Base-by-base conservation (phyloP, 2,888 invertebrate genomes). In the Tricholauxania praeusta region DNA sequence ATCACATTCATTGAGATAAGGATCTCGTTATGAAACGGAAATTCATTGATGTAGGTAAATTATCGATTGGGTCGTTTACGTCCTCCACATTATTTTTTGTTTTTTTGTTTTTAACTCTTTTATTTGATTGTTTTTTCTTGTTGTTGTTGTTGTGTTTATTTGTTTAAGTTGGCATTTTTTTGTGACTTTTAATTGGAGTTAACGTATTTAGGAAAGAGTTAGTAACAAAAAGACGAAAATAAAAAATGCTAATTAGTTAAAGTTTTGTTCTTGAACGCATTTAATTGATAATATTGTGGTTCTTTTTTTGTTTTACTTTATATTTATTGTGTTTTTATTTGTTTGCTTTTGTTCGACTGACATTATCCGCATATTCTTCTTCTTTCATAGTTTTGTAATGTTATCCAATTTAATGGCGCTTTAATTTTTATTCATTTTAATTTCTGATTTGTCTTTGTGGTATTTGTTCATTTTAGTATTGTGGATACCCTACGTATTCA, bases 41-140 rank as follows among this genome's bases (percentile, higher is more conserved):
- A 81, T 80, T 83, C 84, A 81, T 83, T 85, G 86, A 85, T 83
- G 85, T 85, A 84, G 84, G 84, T 85, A 84, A 84, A 84, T 84
- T 85, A 85, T 85, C 83, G 84, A 79, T 79, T 78, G 55, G 19
- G 53, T 69, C 66, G 22, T 63, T 68, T 49, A 19, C 64, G 60
- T 65, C 47, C 52, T 67, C 64, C 65, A 53, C 49, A 57, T 39
- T 39, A 39, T 39, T 3, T 22, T 22, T 2, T 6, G 39, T 39
- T 39, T 39, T 39, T 39, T 2, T 39, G 10, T 39, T 39, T 10
- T 39, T 10, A 8, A n/a, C 12, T n/a, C 53, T 19, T n/a, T 53
- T 53, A 19, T 53, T 53, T 19, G 17, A 53, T 53, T 39, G 52
- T 72, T 19, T 17, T 71, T 17, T 65, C 14, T 15, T 71, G 14